A percentile compares a stretch with the other conserved stretches of the same genome.
phyloP scores from a whole-genome alignment of 2,888 invertebrate genomes.

The Acronicta psi region DNA sequence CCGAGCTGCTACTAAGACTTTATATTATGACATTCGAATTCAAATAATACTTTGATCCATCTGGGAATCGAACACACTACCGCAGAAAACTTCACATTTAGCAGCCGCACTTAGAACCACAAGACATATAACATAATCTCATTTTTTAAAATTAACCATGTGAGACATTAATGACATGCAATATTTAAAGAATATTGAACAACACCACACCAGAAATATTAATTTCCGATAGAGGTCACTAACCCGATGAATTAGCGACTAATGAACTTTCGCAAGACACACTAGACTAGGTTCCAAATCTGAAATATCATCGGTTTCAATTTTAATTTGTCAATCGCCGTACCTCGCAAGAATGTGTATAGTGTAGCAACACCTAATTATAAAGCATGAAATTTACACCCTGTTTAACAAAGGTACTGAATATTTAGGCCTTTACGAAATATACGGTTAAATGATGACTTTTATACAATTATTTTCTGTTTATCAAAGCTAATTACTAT shows the following conservation, averaged over 20 bases:
- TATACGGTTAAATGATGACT: conserved; percentile 19
- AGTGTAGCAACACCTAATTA: conserved; percentile 41
- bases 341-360: conserved; percentile 25
- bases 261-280: conserved; percentile 6
- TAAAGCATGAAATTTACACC: conserved; percentile 57
- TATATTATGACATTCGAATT: too few species aligned
- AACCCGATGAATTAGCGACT: conserved; percentile 5
- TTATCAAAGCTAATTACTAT: conserved; percentile 32
- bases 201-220: not conserved
- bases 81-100: too few species aligned
- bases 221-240: not conserved
- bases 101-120: too few species aligned
- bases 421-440: conserved; percentile 44
- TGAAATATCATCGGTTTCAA: conserved; percentile 17
- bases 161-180: not conserved
- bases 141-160: not conserved
- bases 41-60: too few species aligned
- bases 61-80: too few species aligned
- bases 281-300: conserved; percentile 3
- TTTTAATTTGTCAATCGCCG: conserved; percentile 37
- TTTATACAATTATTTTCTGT: conserved; percentile 19
- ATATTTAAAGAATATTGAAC: not conserved
- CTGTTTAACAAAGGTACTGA: conserved; percentile 52
- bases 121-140: too few species aligned
- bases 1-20: too few species aligned